A percentile compares a stretch with the other conserved stretches of the same genome.
These are phyloP conservation scores for Oplegnathus fasciatus DNA, from an alignment of 2,113 vertebrate genomes.

Conservation along the genomic window DNA sequence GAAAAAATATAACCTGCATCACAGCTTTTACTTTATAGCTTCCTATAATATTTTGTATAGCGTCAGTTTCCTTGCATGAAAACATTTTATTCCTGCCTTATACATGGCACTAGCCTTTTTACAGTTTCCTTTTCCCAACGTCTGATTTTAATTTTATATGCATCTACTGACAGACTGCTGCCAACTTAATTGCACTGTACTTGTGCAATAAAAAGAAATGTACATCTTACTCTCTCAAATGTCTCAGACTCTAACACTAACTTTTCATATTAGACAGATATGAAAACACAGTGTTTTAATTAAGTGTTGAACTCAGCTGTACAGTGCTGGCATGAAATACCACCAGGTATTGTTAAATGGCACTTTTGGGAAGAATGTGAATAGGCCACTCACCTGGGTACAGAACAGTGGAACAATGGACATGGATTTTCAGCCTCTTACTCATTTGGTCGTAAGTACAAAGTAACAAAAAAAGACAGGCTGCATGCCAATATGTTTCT, in stretches of 20 bases:
- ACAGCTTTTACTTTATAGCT: neutral
- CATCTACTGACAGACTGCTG: no score
- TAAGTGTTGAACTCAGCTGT: neutral
- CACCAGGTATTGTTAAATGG: neutral
- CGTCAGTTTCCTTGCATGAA: no score
- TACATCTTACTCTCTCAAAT: no score
- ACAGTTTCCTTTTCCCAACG: no score
- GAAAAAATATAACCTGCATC: neutral
- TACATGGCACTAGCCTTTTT: no score
- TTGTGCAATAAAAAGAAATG: neutral
- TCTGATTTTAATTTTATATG: no score
- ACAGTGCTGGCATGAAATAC: neutral
- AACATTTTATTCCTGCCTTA: no score
- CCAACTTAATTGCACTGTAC: no score
- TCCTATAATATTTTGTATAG: neutral
- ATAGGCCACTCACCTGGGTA: neutral
- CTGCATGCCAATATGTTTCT: neutral
- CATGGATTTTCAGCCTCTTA: slow-evolving; percentile 4
- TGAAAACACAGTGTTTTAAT: neutral
- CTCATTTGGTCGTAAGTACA: neutral
- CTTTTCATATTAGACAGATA: neutral
- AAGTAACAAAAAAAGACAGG: neutral
- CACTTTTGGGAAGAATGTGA: neutral
- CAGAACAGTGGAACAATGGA: neutral
- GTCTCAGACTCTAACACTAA: neutral